These are phyloP conservation scores for Pseudomyrmex dendroicus DNA, from an alignment of 1,140 invertebrate genomes.

Conservation along the genomic window DNA sequence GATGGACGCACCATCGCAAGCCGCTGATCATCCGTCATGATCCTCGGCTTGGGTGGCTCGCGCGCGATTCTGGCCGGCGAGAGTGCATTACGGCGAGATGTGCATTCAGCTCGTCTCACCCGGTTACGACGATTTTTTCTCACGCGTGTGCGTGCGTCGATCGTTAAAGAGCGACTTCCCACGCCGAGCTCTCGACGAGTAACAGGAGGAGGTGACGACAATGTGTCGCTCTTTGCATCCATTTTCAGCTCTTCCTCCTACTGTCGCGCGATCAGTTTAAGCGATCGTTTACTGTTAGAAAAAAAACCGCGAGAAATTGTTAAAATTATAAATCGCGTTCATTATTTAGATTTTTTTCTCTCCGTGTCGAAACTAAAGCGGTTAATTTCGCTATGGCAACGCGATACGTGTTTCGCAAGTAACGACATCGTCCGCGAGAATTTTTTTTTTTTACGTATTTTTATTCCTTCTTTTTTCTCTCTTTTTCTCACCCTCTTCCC, in stretches of 20 bases:
- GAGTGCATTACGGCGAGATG: neutral
- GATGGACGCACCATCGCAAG: slow-evolving; percentile 7
- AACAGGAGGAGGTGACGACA: neutral
- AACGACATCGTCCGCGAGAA: slow-evolving; percentile 1
- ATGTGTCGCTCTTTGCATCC: neutral
- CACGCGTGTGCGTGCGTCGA: slow-evolving; percentile 17
- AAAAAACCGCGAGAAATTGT: neutral
- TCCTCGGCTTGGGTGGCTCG: slow-evolving; percentile 24
- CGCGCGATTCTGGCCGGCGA: neutral
- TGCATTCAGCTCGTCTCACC: neutral
- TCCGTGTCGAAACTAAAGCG: neutral
- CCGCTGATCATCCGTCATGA: slow-evolving; percentile 37
- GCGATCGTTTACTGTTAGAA: slow-evolving; percentile 32
- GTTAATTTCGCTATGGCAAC: slow-evolving; percentile 19
- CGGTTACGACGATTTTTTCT: neutral
- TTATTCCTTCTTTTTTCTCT: slow-evolving; percentile 9
- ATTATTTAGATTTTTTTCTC: neutral
- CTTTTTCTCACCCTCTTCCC: slow-evolving; percentile 12
- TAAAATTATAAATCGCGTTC: neutral
- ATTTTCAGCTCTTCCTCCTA: slow-evolving; percentile 12
- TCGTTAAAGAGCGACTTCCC: slow-evolving; percentile 67
- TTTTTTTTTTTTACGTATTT: neutral
- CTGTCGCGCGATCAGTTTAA: neutral
- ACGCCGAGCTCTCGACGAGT: slow-evolving; percentile 29
- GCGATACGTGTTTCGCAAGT: slow-evolving; percentile 1